These are phyloP conservation scores for Conopomorpha cramerella DNA, from an alignment of 1,140 invertebrate species.

Conservation along the genomic window DNA sequence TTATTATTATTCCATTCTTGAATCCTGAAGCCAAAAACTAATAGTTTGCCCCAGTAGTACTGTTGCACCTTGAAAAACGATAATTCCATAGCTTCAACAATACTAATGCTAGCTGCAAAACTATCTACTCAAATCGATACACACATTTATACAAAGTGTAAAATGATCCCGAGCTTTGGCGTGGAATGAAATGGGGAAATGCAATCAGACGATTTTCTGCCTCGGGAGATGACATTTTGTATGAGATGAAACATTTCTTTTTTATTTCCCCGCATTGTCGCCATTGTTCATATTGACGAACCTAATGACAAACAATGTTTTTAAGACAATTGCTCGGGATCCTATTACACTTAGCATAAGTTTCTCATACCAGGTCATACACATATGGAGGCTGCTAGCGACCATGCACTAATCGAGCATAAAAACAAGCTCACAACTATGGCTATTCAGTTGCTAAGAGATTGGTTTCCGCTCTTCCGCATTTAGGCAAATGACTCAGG, in stretches of 20 bases:
- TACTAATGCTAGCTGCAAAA: conserved; percentile 1
- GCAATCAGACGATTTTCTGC: too few relatives aligned
- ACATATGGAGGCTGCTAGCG: conserved; percentile 22
- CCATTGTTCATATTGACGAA: too few relatives aligned
- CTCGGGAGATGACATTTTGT: too few relatives aligned
- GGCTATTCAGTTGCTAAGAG: conserved; percentile 11
- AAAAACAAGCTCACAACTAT: conserved; percentile 13
- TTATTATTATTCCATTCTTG: conserved; percentile 4
- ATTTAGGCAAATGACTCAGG: too few relatives aligned
- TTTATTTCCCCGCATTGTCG: too few relatives aligned
- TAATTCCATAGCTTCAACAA: not conserved
- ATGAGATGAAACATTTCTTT: too few relatives aligned
- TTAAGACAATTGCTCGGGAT: too few relatives aligned
- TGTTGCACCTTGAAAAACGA: not conserved
- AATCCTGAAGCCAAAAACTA: conserved; percentile 3
- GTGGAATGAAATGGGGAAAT: too few relatives aligned
- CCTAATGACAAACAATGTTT: conserved; percentile 10
- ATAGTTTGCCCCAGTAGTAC: conserved; percentile 2
- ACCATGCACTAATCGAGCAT: conserved; percentile 22
- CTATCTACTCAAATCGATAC: too few relatives aligned
- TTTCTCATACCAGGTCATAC: conserved; percentile 29
- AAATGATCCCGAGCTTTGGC: too few relatives aligned
- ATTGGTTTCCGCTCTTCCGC: conserved; percentile 10
- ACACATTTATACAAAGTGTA: too few relatives aligned
- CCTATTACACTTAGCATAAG: conserved; percentile 23